phyloP scores from a whole-genome alignment of 2,888 invertebrate genomes.

The Cotesia congregata region DNA sequence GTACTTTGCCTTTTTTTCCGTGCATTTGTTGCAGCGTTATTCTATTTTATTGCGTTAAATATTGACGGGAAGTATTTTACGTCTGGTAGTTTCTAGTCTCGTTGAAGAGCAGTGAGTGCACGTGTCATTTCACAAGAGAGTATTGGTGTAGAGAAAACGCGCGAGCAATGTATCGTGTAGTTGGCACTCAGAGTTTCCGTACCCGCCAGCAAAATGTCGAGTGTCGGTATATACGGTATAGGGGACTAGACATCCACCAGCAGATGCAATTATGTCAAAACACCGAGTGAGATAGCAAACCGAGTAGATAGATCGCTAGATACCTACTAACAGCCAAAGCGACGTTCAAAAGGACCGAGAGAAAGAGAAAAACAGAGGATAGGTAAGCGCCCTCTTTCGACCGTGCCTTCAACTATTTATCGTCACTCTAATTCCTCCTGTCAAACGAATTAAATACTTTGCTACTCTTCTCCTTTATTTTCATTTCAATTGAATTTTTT shows the following conservation, averaged over 20 bases:
- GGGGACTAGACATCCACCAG: constrained; percentile 31
- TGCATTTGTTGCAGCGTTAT: too few relatives aligned
- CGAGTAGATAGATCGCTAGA: not conserved
- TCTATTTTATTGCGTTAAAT: constrained; percentile 11
- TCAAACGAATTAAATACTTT: not conserved
- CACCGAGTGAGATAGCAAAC: not conserved
- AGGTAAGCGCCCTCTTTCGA: constrained; percentile 18
- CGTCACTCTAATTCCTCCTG: not conserved
- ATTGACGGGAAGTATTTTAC: constrained; percentile 25
- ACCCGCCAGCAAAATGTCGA: constrained; percentile 32
- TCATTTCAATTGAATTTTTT: too few relatives aligned
- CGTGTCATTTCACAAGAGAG: constrained; percentile 28
- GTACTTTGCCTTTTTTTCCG: too few relatives aligned
- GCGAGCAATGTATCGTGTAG: constrained; percentile 29
- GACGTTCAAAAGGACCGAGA: not conserved
- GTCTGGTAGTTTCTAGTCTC: constrained; percentile 15
- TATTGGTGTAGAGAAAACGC: constrained; percentile 20
- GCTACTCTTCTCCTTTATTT: too few relatives aligned
- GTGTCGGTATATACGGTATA: constrained; percentile 25
- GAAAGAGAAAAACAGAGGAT: not conserved
- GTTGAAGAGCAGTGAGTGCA: constrained; percentile 25
- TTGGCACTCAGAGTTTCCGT: constrained; percentile 34
- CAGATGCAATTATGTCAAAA: constrained; percentile 43
- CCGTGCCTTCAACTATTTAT: not conserved
- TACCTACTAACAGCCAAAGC: not conserved